These are phyloP conservation scores for Syncerus caffer DNA, from an alignment of 2,797 vertebrate species.

Conservation along the genomic window DNA sequence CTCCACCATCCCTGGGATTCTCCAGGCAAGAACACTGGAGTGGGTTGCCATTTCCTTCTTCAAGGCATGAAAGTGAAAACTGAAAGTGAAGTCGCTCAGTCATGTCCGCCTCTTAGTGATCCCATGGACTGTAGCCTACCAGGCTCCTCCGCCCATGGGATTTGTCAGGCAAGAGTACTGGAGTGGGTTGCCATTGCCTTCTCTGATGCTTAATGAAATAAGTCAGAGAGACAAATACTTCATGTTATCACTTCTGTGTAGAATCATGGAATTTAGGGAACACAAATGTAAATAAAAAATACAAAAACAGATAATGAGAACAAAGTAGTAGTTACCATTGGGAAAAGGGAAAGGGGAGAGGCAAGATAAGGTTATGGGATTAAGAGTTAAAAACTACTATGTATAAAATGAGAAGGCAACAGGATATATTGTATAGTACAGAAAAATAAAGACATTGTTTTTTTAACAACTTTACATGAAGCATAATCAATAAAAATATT, in stretches of 20 bases:
- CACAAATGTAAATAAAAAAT: background rate
- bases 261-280: background rate
- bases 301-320: background rate
- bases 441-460: background rate
- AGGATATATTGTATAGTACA: background rate
- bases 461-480: background rate
- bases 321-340: background rate
- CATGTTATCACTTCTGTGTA: background rate
- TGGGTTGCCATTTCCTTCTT: background rate
- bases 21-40: background rate
- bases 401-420: background rate
- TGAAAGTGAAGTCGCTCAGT: background rate
- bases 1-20: rapidly evolving
- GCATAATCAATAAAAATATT: background rate
- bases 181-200: background rate
- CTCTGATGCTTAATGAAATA: background rate
- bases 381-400: background rate
- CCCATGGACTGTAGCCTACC: background rate
- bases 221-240: background rate
- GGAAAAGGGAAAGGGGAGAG: background rate
- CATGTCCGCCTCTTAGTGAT: rapidly evolving
- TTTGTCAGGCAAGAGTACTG: background rate
- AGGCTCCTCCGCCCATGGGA: background rate
- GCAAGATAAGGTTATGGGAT: background rate
- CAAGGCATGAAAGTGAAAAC: background rate